phyloP scores from a whole-genome alignment of 2,888 invertebrate genomes.

The Hemaris fuciformis region DNA sequence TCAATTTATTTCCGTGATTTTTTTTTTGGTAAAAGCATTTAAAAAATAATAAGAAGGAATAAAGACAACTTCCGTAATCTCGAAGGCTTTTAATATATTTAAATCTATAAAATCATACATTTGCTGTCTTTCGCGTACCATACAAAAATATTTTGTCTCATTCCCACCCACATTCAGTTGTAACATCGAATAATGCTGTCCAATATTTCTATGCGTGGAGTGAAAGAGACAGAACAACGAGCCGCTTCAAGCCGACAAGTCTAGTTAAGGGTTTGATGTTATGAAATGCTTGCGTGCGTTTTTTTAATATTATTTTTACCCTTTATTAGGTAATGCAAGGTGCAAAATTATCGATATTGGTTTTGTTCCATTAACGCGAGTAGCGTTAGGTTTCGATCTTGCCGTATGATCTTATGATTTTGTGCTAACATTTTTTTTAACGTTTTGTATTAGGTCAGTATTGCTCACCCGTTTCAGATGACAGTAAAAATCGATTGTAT shows the following conservation, averaged over 20 bases:
- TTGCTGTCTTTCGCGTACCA: background rate
- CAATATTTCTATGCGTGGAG: background rate
- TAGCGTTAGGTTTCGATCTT: background rate
- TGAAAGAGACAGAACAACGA: slow-evolving; percentile 10
- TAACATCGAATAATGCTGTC: background rate
- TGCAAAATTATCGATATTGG: background rate
- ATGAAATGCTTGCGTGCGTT: slow-evolving; percentile 32
- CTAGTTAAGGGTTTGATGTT: slow-evolving; percentile 35
- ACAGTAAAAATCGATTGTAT: background rate
- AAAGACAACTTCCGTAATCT: no score
- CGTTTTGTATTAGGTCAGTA: background rate
- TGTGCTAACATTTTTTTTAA: background rate
- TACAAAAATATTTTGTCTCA: background rate
- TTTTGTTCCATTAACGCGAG: background rate
- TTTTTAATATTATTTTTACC: background rate
- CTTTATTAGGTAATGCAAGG: background rate
- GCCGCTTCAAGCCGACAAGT: background rate
- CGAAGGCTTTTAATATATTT: no score
- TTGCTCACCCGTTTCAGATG: background rate
- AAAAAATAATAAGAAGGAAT: no score
- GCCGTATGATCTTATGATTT: slow-evolving; percentile 10
- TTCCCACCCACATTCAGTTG: background rate
- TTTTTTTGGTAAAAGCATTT: no score
- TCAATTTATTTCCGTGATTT: no score
- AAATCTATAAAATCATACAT: no score